phyloP scores from a whole-genome alignment of 2,888 invertebrate species.

The Euplagia quadripunctaria region DNA sequence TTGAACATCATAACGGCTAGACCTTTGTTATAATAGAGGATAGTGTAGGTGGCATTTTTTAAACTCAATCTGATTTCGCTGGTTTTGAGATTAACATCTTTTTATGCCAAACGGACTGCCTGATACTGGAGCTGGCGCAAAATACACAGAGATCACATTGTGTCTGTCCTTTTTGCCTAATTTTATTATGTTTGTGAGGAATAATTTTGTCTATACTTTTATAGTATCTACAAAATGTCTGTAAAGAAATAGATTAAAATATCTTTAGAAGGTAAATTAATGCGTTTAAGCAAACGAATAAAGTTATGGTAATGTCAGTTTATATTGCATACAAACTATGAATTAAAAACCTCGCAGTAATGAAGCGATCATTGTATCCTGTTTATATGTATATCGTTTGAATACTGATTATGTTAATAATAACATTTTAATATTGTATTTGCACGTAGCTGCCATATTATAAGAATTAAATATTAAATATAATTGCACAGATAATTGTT shows the following conservation, averaged over 20 bases:
- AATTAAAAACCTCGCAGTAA: slow-evolving; percentile 1
- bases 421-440: slow-evolving; percentile 5
- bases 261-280: not conserved
- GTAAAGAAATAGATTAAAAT: not conserved
- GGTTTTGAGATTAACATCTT: too few species aligned
- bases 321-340: not conserved
- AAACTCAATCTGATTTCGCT: not conserved
- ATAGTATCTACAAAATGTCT: not conserved
- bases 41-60: slow-evolving; percentile 35
- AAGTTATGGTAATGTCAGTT: not conserved
- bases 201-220: not conserved
- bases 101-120: too few species aligned
- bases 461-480: slow-evolving; percentile 15
- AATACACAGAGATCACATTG: too few species aligned
- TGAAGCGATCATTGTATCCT: slow-evolving; percentile 9
- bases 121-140: too few species aligned
- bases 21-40: slow-evolving; percentile 25
- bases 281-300: too few species aligned
- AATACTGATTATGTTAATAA: slow-evolving; percentile 7
- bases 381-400: slow-evolving; percentile 8
- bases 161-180: too few species aligned
- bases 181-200: too few species aligned
- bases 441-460: not conserved
- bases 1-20: slow-evolving; percentile 59
- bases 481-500: slow-evolving; percentile 12